Base-by-base conservation (phyloP, 92 coral and sea anemone species). In the Parazoanthus atlanticus region DNA sequence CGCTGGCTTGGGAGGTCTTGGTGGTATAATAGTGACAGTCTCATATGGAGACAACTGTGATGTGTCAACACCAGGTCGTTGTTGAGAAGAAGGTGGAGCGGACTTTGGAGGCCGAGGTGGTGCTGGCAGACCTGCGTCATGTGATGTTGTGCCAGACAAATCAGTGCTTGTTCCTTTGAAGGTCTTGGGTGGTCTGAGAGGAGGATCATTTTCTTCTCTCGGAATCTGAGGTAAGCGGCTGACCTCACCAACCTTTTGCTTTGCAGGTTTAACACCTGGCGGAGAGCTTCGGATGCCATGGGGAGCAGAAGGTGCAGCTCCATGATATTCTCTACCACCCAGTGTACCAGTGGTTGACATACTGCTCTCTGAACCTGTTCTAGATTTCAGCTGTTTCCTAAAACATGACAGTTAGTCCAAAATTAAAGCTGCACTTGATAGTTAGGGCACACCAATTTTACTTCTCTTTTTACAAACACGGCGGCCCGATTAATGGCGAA, bases 51-150 rank as follows among this genome's bases (percentile, higher is more conserved):
- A 84, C 38, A 84, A 84, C 28, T 71, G 47, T 23, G 86, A 36
- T 16, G 47, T 33, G 23, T 61, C 26, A 19, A 43, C 58, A 65
- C 4, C 86, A 32, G 86, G 61, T 36, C 54, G 73, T 30, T 71
- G 75, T 1, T 85, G 85, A 23, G 64, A 64, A 38, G 89, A 31
- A 21, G 43, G 78, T 11, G 88, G 56, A 52, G 82, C 30, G 49
- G 91, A 25, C 26, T 78, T 82, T 26, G 90, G 90, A 21, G 86
- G 85, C 30, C 78, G 90, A 36, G 90, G 85, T 25, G 86, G 90
- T 43, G 87, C 85, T n/a, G 87, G 40, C 5, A 33, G 74, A 26
- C 32, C 88, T 80, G 29, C 81, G 15, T 67, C 89, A 8, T 58
- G 49, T 23, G 74, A 43, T 28, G 74, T 32, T n/a, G 82, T 23